Evolutionary conservation across 64 coral and sea anemone species (phyloP).

Genomic region (Pocillopora damicornis): DNA sequence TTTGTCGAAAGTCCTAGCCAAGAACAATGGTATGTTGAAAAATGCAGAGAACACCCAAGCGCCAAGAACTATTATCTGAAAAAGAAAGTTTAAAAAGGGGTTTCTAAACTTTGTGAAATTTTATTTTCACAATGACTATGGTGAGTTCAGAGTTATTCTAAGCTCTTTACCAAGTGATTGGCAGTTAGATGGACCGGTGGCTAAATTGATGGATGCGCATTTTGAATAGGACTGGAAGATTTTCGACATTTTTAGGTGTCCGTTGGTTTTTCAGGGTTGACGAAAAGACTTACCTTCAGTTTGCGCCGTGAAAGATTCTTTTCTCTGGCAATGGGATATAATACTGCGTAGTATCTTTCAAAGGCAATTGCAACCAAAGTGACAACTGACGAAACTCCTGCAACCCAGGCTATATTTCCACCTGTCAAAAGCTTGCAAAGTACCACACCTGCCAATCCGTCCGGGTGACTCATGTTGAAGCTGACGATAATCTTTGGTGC

Average conservation of each 20-base stretch:
- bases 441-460: neutral
- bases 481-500: neutral
- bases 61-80: constrained; percentile 2
- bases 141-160: neutral
- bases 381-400: neutral
- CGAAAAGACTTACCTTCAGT: neutral
- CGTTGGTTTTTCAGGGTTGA: too few species aligned
- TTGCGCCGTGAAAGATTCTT: neutral
- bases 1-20: neutral
- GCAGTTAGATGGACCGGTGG: too few species aligned
- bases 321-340: neutral
- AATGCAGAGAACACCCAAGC: neutral
- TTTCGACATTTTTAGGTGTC: too few species aligned
- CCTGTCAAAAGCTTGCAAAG: neutral
- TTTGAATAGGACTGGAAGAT: too few species aligned
- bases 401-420: neutral
- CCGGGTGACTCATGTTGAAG: neutral
- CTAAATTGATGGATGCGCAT: too few species aligned
- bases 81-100: neutral
- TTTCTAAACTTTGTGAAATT: neutral
- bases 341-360: neutral
- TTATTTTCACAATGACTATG: too few species aligned
- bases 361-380: neutral
- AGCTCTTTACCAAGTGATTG: too few species aligned
- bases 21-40: neutral